phyloP scores from a whole-genome alignment of 30 jellyfish, hydroid and myxozoan species.

The Sanderia malayensis region DNA sequence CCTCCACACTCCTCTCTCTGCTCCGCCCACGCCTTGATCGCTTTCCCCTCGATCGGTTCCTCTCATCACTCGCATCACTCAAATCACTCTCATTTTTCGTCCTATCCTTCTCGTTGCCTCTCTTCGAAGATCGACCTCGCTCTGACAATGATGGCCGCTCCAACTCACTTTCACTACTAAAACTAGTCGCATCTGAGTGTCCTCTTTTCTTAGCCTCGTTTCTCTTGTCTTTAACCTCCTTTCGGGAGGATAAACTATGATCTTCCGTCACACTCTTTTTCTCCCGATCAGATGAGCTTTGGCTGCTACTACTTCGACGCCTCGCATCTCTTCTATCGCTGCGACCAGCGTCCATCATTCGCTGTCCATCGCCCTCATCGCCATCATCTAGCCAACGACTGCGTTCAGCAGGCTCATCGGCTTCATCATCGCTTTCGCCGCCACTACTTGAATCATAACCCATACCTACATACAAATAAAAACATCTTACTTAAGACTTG shows the following conservation, averaged over 20 bases:
- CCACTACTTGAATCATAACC: constrained; percentile 79
- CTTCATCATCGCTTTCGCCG: constrained; percentile 67
- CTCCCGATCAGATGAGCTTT: neutral
- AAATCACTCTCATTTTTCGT: neutral
- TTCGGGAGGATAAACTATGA: too few species aligned
- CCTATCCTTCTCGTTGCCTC: neutral
- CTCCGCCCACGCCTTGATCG: constrained; percentile 10
- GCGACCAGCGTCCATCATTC: neutral
- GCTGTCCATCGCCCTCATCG: neutral
- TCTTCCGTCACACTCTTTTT: neutral
- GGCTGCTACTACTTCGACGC: constrained; percentile 5
- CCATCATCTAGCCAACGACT: constrained; percentile 51
- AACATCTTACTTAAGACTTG: too few species aligned
- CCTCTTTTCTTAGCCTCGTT: neutral
- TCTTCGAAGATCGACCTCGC: too few species aligned
- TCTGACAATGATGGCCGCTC: too few species aligned
- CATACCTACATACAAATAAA: constrained; percentile 33
- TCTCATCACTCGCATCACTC: neutral
- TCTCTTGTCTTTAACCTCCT: neutral
- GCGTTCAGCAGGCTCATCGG: constrained; percentile 36
- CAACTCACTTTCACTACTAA: too few species aligned
- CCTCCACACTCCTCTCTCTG: neutral
- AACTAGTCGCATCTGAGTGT: too few species aligned
- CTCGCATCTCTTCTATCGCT: neutral
- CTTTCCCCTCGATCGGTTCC: neutral